A percentile compares a stretch with the other conserved stretches of the same genome.
Conservation (phyloP, 2,888 invertebrate genomes). For the Bembecia ichneumoniformis region DNA sequence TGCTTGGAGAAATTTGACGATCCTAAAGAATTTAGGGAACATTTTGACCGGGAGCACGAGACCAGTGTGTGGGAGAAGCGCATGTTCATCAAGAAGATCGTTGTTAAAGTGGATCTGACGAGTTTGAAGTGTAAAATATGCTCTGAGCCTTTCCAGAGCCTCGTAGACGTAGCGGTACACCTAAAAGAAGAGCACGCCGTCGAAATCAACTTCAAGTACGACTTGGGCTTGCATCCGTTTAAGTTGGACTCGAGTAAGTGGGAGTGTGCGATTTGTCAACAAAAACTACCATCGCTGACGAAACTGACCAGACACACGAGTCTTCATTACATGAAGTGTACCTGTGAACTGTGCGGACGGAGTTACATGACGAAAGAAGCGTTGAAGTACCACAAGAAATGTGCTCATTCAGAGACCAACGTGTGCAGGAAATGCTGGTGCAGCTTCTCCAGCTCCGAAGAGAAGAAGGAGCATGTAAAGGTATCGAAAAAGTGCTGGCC, state of each 20-base stretch:
- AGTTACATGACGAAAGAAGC: slow-evolving; percentile 43
- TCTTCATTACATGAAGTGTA: slow-evolving; percentile 42
- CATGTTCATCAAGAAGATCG: slow-evolving; percentile 18
- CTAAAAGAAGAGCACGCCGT: slow-evolving; percentile 29
- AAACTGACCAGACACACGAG: slow-evolving; percentile 50
- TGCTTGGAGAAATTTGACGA: slow-evolving; percentile 48
- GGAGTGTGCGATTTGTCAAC: slow-evolving; percentile 37
- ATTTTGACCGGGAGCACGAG: slow-evolving; percentile 37
- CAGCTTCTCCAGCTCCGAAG: slow-evolving; percentile 34
- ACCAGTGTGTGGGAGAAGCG: neutral
- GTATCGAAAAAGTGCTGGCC: slow-evolving; percentile 39
- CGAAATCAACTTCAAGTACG: slow-evolving; percentile 30
- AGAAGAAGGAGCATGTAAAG: slow-evolving; percentile 37
- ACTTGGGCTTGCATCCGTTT: slow-evolving; percentile 49
- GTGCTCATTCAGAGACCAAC: slow-evolving; percentile 35
- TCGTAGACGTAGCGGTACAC: slow-evolving; percentile 39
- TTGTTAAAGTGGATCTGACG: slow-evolving; percentile 49
- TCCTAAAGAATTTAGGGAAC: slow-evolving; percentile 37
- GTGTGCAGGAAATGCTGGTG: slow-evolving; percentile 49
- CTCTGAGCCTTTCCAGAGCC: slow-evolving; percentile 21
- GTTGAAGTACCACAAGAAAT: slow-evolving; percentile 45
- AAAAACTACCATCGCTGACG: slow-evolving; percentile 37
- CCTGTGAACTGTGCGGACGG: slow-evolving; percentile 52
- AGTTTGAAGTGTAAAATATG: slow-evolving; percentile 46
- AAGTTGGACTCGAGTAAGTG: slow-evolving; percentile 40